phyloP scores from a whole-genome alignment of 2,113 vertebrate genomes.

The Hypomesus transpacificus region DNA sequence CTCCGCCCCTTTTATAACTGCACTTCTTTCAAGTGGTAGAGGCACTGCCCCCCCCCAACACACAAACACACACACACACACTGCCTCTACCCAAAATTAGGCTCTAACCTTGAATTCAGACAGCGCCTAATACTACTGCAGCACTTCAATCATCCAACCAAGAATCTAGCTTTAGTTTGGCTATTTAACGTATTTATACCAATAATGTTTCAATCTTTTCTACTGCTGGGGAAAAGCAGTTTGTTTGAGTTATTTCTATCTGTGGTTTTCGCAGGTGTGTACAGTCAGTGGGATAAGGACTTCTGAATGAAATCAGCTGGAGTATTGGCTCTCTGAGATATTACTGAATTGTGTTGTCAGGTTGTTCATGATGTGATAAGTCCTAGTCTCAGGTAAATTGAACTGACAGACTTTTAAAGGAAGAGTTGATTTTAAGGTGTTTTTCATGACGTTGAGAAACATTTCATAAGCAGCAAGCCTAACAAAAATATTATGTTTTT shows the following conservation, averaged over 20 bases:
- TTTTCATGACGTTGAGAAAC: too few species aligned
- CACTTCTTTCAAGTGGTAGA: too few species aligned
- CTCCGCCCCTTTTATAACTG: not conserved
- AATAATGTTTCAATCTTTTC: slow-evolving; percentile 42
- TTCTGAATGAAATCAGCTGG: slow-evolving; percentile 32
- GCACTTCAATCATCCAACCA: slow-evolving; percentile 50
- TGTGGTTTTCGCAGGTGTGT: slow-evolving; percentile 29
- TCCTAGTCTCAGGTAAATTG: slow-evolving; percentile 44
- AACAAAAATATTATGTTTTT: too few species aligned
- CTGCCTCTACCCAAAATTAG: not conserved
- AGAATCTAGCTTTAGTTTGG: slow-evolving; percentile 55
- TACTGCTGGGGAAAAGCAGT: slow-evolving; percentile 31
- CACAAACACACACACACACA: not conserved
- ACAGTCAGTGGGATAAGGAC: slow-evolving; percentile 14
- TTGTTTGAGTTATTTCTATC: slow-evolving; percentile 24
- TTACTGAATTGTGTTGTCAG: not conserved
- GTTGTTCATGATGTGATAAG: not conserved
- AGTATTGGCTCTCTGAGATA: slow-evolving; percentile 8
- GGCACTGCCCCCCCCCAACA: not conserved
- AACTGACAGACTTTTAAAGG: slow-evolving; percentile 3
- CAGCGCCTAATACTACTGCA: slow-evolving; percentile 45
- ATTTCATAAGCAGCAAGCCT: too few species aligned
- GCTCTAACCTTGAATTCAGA: too few species aligned
- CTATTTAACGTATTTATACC: slow-evolving; percentile 74
- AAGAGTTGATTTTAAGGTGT: too few species aligned